These are phyloP conservation scores for Centropus bengalensis DNA, from an alignment of 2,113 vertebrate genomes.

Conservation along the genomic window DNA sequence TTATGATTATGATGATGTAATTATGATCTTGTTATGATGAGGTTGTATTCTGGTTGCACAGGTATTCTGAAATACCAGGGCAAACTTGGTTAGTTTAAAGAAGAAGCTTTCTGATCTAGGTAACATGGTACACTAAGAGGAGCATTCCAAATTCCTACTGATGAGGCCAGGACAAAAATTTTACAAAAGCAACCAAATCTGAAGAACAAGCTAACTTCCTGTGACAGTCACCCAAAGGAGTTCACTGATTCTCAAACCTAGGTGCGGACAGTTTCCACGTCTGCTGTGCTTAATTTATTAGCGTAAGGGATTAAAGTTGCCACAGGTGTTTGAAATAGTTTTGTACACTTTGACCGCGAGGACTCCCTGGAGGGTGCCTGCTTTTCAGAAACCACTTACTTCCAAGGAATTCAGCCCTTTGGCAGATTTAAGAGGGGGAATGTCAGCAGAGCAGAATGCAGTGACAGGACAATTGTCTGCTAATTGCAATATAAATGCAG, in stretches of 20 bases:
- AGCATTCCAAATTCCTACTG: not conserved
- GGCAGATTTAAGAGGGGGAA: conserved; percentile 65
- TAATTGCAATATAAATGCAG: conserved; percentile 55
- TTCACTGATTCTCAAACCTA: conserved; percentile 7
- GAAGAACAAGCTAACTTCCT: conserved; percentile 22
- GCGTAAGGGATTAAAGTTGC: conserved; percentile 62
- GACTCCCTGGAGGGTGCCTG: conserved; percentile 53
- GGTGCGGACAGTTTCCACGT: conserved; percentile 57
- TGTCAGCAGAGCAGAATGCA: conserved; percentile 64
- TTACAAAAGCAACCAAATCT: not conserved
- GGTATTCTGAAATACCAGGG: not conserved
- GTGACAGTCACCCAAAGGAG: conserved; percentile 37
- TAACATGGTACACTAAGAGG: not conserved
- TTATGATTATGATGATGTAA: too few species aligned
- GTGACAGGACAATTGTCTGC: conserved; percentile 52
- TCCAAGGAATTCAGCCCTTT: conserved; percentile 55
- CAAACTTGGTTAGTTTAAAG: not conserved
- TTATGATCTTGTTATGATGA: not conserved
- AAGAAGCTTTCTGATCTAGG: not conserved
- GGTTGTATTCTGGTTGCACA: not conserved
- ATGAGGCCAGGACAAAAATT: not conserved
- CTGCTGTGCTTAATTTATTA: conserved; percentile 66
- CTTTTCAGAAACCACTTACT: conserved; percentile 65
- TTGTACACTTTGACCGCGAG: conserved; percentile 53
- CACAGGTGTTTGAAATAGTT: conserved; percentile 70